Base-by-base conservation (phyloP, 2,888 invertebrate species). In the Agonopterix subpropinquella region DNA sequence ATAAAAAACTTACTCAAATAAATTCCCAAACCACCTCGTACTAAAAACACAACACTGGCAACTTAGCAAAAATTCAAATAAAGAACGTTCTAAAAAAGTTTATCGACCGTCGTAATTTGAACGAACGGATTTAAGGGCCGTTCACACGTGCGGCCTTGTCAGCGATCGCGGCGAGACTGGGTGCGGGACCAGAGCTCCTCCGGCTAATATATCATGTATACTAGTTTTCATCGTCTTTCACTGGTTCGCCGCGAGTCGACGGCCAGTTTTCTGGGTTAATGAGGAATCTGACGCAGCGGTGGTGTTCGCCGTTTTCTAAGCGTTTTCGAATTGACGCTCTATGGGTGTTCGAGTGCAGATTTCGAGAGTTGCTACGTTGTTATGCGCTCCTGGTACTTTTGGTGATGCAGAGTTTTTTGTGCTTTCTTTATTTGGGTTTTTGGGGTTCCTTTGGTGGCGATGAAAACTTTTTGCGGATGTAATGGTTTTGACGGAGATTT, bases 191-290 rank as follows among this genome's bases (percentile, higher is more conserved):
- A 53, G 54, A 55, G 58, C 53, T 50, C 55, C 61, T 53, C 67
- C 66, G 69, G 70, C 76, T 82, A 86, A 80, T 86, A 86, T 86
- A 86, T 81, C 80, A 80, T 70, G 75, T 78, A 81, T 80, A 80
- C 80, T 81, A 81, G 80, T 80, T 80, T 80, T 74, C 81, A 73
- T 77, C 81, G 78, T 85, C 85, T 86, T 85, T 86, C 86, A 85
- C 86, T 84, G 80, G 80, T 72, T 65, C 63, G 63, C 39, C 39
- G n/a, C 11, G 58, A 60, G 65, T 62, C 65, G 67, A 58, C 66
- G 69, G 68, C 73, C 72, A 74, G 73, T 74, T 85, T 85, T 86
- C 83, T 86, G 84, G 86, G 86, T 86, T 86, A 86, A 86, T 85
- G 84, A 85, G 82, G 76, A 85, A 70, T 70, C 74, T 70, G 72